These are phyloP conservation scores for Apamea monoglypha DNA, from an alignment of 2,888 invertebrate genomes.

Conservation along the genomic window DNA sequence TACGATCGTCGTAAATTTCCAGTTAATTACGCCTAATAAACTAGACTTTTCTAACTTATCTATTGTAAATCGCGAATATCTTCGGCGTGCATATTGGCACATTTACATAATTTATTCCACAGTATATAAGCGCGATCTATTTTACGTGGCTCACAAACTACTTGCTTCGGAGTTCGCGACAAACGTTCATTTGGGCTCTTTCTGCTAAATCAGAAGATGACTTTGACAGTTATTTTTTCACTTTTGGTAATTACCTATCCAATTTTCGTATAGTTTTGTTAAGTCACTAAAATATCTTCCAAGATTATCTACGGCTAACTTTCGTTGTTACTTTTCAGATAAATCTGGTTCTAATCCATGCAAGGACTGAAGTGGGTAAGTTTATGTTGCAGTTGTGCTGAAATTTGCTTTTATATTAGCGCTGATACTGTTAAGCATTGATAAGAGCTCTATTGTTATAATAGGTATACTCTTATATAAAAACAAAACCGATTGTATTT, in stretches of 20 bases:
- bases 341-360: conserved; percentile 56
- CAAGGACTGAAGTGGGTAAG: conserved; percentile 63
- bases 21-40: conserved; percentile 6
- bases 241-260: conserved; percentile 45
- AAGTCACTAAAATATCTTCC: background rate
- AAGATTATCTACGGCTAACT: background rate
- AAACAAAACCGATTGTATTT: conserved; percentile 15
- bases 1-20: background rate
- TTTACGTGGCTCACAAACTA: conserved; percentile 56
- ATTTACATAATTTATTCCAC: conserved; percentile 63
- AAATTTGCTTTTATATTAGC: background rate
- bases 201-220: conserved; percentile 43
- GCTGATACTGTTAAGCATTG: background rate
- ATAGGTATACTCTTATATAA: background rate
- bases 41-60: conserved; percentile 21
- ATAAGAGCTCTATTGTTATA: background rate
- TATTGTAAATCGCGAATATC: conserved; percentile 38
- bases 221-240: conserved; percentile 42
- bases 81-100: conserved; percentile 49
- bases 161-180: conserved; percentile 43
- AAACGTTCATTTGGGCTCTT: conserved; percentile 46
- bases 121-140: conserved; percentile 66
- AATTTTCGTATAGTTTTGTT: background rate
- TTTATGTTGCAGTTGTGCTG: conserved; percentile 16
- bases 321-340: conserved; percentile 41